Conservation (phyloP, 2,797 vertebrate species). For the Philypnodon macrostomus region DNA sequence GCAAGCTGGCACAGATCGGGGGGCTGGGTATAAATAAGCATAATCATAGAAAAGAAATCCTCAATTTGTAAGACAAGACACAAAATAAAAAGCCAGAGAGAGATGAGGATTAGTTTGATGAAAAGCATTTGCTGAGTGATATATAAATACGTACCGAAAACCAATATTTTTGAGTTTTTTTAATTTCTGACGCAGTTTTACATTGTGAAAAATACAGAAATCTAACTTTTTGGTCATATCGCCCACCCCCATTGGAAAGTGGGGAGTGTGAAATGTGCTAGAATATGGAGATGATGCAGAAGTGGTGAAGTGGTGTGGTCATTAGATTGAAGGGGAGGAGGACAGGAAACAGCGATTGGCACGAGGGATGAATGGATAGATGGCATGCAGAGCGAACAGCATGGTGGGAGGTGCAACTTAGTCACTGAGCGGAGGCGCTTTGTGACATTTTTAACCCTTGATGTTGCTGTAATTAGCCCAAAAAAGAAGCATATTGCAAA, state of each 20-base stretch:
- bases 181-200: too few species aligned
- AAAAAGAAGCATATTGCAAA: slow-evolving; percentile 40
- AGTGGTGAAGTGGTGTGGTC: slow-evolving; percentile 51
- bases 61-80: slow-evolving; percentile 2
- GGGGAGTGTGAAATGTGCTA: too few species aligned
- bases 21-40: slow-evolving; percentile 14
- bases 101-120: slow-evolving; percentile 21
- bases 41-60: slow-evolving; percentile 8
- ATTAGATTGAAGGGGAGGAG: slow-evolving; percentile 44
- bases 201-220: too few species aligned
- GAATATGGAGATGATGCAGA: slow-evolving; percentile 31
- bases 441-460: slow-evolving; percentile 66
- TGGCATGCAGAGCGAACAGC: slow-evolving; percentile 64
- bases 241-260: too few species aligned
- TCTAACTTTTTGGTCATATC: too few species aligned
- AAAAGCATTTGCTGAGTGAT: too few species aligned
- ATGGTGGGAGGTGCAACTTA: slow-evolving; percentile 70
- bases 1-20: slow-evolving; percentile 44
- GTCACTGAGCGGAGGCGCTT: slow-evolving; percentile 40
- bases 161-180: too few species aligned
- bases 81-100: slow-evolving; percentile 18
- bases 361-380: slow-evolving; percentile 52
- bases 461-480: slow-evolving; percentile 42
- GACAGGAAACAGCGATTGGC: slow-evolving; percentile 50
- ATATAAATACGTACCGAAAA: too few species aligned